phyloP scores from a whole-genome alignment of 2,113 vertebrate genomes.

The Ginglymostoma cirratum region DNA sequence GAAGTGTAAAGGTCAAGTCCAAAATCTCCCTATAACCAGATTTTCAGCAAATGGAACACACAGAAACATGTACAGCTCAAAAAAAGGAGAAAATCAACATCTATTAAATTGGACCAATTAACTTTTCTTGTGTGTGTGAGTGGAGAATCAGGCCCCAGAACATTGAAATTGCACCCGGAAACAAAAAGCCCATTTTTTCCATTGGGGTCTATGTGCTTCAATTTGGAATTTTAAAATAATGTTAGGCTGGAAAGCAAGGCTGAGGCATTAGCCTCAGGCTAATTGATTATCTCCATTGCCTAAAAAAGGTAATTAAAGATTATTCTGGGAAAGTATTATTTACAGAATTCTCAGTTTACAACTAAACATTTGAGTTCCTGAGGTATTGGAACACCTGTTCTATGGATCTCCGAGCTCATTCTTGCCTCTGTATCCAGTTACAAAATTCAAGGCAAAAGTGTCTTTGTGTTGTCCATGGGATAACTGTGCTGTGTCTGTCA shows the following conservation, averaged over 20 bases:
- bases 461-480: constrained; percentile 6
- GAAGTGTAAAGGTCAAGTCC: background rate
- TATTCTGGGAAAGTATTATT: background rate
- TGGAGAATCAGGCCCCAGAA: background rate
- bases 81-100: background rate
- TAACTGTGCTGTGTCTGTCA: background rate
- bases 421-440: background rate
- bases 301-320: background rate
- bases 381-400: background rate
- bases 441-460: background rate
- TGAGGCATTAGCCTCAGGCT: background rate
- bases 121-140: background rate
- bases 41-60: background rate
- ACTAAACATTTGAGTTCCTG: background rate
- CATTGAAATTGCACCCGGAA: background rate
- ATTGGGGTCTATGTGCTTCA: background rate
- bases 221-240: background rate
- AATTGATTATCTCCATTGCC: background rate
- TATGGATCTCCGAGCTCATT: background rate
- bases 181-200: background rate
- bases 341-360: constrained; percentile 13
- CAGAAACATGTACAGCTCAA: background rate
- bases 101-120: background rate
- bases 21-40: no score
- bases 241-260: background rate